Evolutionary conservation across 2,113 vertebrate species (phyloP), one percentile per base, ranked within the genome.

Genomic region (Carettochelys insculpta): DNA sequence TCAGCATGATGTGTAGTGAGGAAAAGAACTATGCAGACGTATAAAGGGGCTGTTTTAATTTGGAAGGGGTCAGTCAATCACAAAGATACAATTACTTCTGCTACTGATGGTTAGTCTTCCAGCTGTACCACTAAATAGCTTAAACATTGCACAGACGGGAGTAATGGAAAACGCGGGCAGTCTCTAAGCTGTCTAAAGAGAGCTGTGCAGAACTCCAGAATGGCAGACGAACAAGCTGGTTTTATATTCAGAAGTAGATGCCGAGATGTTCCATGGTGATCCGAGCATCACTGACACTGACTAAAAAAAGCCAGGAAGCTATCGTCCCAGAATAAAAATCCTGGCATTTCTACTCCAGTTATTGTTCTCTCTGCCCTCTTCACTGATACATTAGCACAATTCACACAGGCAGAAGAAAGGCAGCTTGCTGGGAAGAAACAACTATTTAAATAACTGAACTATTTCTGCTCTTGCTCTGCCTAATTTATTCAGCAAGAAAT

Each of bases 381-480:
- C 89, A 27, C 87, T 12, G 58, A 10, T 34, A 89, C 89, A 86
- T 92, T 52, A 80, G 91, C 25, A 53, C 92, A 58, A 83, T n/a
- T 89, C 85, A 68, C 79, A 87, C 0, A n/a, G 92, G 83, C 90
- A 94, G 79, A 50, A 61, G 85, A 83, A 94, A 94, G 52, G 86
- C 94, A 91, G 81, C 87, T 92, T n/a, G 89, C 94, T 89, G 94
- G 56, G 94, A 92, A 79, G 80, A 94, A 81, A 95, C 95, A 83
- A n/a, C 86, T 29, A 24, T 77, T 95, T 84, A 92, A 95, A 93
- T 78, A 79, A 83, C 89, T 95, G 95, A 96, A 94, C 95, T 95
- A 95, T 88, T 96, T 96, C 89, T 96, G 93, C 71, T 73, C 85
- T 89, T 48, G 89, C 81, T 92, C 73, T 50, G 58, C 93, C 80